phyloP scores from a whole-genome alignment of 2,888 invertebrate species.

The Himalopsyche tibetana region DNA sequence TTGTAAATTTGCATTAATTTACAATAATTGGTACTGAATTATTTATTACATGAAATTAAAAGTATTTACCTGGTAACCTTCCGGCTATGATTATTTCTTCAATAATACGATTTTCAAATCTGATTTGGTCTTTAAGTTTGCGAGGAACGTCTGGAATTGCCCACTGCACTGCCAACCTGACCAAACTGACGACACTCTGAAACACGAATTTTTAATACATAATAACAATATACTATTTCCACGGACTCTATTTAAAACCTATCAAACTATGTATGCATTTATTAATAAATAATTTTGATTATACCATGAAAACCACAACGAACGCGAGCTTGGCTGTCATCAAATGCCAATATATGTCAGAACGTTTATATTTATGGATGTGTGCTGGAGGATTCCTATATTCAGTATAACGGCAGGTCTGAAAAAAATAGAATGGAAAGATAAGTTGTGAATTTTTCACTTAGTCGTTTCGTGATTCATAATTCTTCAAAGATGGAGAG shows the following conservation, averaged over 20 bases:
- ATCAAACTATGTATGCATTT: conserved; percentile 85
- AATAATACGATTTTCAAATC: conserved; percentile 92
- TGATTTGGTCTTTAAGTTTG: conserved; percentile 89
- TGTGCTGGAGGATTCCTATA: conserved; percentile 84
- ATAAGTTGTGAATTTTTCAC: conserved; percentile 72
- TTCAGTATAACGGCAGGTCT: conserved; percentile 88
- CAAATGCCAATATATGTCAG: conserved; percentile 92
- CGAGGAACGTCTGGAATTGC: conserved; percentile 94
- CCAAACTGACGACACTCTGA: conserved; percentile 93
- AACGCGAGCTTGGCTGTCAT: conserved; percentile 93
- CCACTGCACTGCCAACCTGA: conserved; percentile 94
- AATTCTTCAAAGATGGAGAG: too few relatives aligned
- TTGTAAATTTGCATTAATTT: too few relatives aligned
- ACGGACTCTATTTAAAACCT: conserved; percentile 87
- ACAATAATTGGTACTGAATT: too few relatives aligned
- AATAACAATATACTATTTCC: too few relatives aligned
- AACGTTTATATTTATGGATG: conserved; percentile 79
- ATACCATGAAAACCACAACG: conserved; percentile 94
- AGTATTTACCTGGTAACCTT: conserved; percentile 73
- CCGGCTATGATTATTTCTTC: conserved; percentile 93
- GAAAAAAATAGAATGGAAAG: conserved; percentile 70
- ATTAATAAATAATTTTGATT: conserved; percentile 45
- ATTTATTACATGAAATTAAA: not conserved
- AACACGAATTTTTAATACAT: conserved; percentile 66
- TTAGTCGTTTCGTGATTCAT: too few relatives aligned